Base-by-base conservation (phyloP, 2,888 invertebrate genomes). In the Seira ritae region DNA sequence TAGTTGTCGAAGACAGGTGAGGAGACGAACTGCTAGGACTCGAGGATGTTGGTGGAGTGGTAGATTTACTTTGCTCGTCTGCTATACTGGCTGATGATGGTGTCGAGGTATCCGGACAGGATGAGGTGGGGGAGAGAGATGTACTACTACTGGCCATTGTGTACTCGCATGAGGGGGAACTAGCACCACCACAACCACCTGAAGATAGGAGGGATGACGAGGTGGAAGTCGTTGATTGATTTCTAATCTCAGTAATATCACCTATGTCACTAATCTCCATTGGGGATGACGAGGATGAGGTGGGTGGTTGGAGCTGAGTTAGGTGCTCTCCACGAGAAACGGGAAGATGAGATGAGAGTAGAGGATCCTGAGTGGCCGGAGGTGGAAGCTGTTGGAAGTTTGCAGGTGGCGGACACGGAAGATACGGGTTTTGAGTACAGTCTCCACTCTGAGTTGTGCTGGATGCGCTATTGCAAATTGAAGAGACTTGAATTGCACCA, bases 201-300 rank as follows among this genome's bases (percentile, higher is more conserved):
- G 71, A 70, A 66, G 74, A 69, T 24, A 60, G n/a, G 67, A 72
- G 1, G 37, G 72, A 72, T 15, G 70, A 37, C 12, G 46, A 24
- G 42, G 62, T 31, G 60, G 72, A 72, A 60, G 76, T 19, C n/a
- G 79, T 19, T 65, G 77, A 46, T 2, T 22, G 12, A 67, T 24
- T 70, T 20, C 42, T 79, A 79, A 79, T 79, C 79, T 79, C 80
- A 20, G 74, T 68, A 73, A 86, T 85, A 85, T 86, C 86, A 86
- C 86, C 77, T 62, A 80, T 75, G 78, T 86, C 86, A 80, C 81
- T 84, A 72, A 76, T 76, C 72, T 82, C 76, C 82, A 76, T 76
- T 24, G 75, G 82, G 17, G 67, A 24, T 0, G 73, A 42, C 20
- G 20, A 8, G 37, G 72, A 20, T 42, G 46, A 20, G 81, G 81